Conservation (phyloP, 2,888 invertebrate species). For the Erebia epiphron region DNA sequence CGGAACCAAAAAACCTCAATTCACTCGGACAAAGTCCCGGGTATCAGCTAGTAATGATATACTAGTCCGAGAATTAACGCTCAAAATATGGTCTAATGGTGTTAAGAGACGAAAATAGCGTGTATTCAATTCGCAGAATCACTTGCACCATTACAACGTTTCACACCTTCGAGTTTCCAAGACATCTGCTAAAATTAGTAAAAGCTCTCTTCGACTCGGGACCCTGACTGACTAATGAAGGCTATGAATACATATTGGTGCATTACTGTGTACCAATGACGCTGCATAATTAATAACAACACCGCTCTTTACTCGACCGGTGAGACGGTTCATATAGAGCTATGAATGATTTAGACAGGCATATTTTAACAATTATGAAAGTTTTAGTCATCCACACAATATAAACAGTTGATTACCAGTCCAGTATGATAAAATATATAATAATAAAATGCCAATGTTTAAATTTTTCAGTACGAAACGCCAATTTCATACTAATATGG, state of each 20-base stretch:
- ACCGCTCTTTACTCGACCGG: conserved; percentile 54
- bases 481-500: no score
- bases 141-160: neutral
- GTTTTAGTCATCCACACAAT: no score
- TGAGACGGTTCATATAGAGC: conserved; percentile 37
- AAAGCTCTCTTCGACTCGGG: conserved; percentile 46
- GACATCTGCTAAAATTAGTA: conserved; percentile 53
- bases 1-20: no score
- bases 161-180: conserved; percentile 30
- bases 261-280: conserved; percentile 62
- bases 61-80: no score
- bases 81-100: no score
- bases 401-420: no score
- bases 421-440: no score
- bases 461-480: no score
- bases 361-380: neutral
- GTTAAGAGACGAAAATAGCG: no score
- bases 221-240: conserved; percentile 59
- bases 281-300: conserved; percentile 67
- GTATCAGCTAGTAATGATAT: no score
- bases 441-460: no score
- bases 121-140: neutral
- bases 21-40: no score
- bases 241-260: conserved; percentile 76
- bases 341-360: conserved; percentile 4